Conservation (phyloP, 2,888 invertebrate genomes). For the Tiliacea aurago region DNA sequence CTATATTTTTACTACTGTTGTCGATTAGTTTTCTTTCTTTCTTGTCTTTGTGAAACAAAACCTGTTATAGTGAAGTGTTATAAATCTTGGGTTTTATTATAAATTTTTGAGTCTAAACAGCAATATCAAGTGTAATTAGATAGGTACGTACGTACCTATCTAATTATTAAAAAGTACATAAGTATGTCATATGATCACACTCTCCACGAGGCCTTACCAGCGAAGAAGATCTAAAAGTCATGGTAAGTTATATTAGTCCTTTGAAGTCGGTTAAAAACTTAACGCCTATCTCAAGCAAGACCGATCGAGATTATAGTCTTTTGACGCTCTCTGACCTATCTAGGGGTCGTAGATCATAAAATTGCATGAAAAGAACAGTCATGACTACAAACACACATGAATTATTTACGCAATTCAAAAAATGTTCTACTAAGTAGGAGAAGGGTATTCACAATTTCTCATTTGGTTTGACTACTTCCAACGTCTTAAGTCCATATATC, state of each 20-base stretch:
- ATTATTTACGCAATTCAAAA: conserved; percentile 22
- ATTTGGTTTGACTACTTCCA: not conserved
- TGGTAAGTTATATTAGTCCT: not conserved
- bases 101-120: not conserved
- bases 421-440: not conserved
- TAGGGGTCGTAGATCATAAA: not conserved
- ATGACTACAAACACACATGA: too few species aligned
- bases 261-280: not conserved
- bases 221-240: not conserved
- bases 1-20: not conserved
- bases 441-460: conserved; percentile 38
- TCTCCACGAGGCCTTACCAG: not conserved
- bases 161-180: not conserved
- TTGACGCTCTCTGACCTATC: not conserved
- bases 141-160: not conserved
- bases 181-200: not conserved
- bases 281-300: not conserved
- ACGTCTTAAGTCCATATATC: conserved; percentile 33
- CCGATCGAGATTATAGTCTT: not conserved
- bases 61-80: not conserved
- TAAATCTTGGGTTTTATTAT: not conserved
- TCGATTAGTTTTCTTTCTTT: too few species aligned
- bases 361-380: not conserved
- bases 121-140: not conserved
- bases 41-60: not conserved